A percentile compares a stretch with the other conserved stretches of the same genome.
Evolutionary conservation across 2,888 invertebrate genomes (phyloP).

Genomic region (Cyaniris semiargus): DNA sequence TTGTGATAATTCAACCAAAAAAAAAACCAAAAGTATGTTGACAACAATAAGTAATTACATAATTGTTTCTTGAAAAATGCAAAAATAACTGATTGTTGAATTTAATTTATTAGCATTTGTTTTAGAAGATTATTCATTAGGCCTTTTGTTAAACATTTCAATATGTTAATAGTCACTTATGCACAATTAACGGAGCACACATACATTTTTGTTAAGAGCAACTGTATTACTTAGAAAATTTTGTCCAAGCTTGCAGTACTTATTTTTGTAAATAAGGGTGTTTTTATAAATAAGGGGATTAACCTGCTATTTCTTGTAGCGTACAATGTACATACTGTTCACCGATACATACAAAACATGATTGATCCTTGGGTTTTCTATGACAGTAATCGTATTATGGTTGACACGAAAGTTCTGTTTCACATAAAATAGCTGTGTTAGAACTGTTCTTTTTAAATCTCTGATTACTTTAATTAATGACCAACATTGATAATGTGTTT

Average conservation of each 20-base stretch:
- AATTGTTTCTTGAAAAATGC: not conserved
- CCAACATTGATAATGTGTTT: not conserved
- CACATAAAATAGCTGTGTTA: too few relatives aligned
- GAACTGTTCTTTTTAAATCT: too few relatives aligned
- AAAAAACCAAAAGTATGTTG: not conserved
- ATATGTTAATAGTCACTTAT: not conserved
- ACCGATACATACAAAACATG: too few relatives aligned
- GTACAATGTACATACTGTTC: too few relatives aligned
- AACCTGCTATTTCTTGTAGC: too few relatives aligned
- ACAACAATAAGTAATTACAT: slow-evolving; percentile 2
- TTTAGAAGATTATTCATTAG: not conserved
- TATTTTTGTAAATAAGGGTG: not conserved
- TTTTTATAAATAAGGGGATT: too few relatives aligned
- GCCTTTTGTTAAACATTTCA: not conserved
- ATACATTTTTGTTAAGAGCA: not conserved
- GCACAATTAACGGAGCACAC: not conserved
- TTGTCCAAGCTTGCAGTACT: not conserved
- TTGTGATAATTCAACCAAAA: not conserved
- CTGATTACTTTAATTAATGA: too few relatives aligned
- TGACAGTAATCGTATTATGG: not conserved
- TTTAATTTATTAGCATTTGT: slow-evolving; percentile 27
- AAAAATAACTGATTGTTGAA: slow-evolving; percentile 31
- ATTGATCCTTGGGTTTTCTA: too few relatives aligned
- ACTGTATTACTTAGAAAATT: not conserved
- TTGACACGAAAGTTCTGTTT: too few relatives aligned